Percentiles rank a stretch among this genome's conserved stretches.
Evolutionary conservation across 2,113 vertebrate species (phyloP).

Genomic region (Heptranchias perlo): DNA sequence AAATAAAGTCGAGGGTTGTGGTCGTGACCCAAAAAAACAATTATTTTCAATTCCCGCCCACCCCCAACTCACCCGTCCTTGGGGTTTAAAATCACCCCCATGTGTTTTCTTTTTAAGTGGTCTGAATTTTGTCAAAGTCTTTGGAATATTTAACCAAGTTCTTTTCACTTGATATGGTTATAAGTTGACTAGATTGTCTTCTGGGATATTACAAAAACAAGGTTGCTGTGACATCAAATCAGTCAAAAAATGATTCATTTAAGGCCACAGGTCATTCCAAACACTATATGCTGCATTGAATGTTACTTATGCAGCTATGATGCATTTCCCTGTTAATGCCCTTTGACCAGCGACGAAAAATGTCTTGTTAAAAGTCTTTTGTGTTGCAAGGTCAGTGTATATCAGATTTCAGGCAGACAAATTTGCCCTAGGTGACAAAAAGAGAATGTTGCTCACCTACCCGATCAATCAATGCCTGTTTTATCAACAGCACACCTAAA

Average conservation of each 20-base stretch:
- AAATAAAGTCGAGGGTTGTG: too few species aligned
- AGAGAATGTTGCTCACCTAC: not conserved
- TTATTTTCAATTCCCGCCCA: too few species aligned
- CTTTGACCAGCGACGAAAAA: conserved; percentile 7
- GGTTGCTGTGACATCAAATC: conserved; percentile 5
- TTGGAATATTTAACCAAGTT: not conserved
- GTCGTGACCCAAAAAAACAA: too few species aligned
- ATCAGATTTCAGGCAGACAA: not conserved
- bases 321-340: not conserved
- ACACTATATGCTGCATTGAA: not conserved
- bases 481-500: not conserved
- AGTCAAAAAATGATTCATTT: not conserved
- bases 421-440: conserved; percentile 8
- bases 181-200: not conserved
- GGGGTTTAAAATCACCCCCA: too few species aligned
- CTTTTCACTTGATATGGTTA: not conserved
- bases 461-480: conserved; percentile 34
- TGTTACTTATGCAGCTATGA: not conserved
- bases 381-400: conserved; percentile 20
- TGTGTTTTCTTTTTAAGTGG: not conserved
- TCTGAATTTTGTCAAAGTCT: not conserved
- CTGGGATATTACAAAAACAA: not conserved
- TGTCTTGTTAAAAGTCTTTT: conserved; percentile 30
- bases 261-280: not conserved
- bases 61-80: too few species aligned